These are phyloP conservation scores for Sarcophilus harrisii DNA, from an alignment of 2,797 vertebrate species.

Conservation along the genomic window DNA sequence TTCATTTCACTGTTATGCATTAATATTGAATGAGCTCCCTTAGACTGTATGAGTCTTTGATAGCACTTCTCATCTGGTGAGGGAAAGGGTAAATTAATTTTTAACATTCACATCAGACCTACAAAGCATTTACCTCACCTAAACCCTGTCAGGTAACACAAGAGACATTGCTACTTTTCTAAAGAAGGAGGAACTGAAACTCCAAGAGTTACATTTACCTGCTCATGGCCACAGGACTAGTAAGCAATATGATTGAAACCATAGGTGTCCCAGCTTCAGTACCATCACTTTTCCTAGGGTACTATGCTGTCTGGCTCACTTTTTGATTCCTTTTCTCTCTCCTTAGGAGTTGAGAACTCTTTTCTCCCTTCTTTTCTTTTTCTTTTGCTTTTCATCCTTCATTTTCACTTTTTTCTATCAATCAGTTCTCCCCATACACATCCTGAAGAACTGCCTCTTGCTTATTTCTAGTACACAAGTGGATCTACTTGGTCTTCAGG, in stretches of 20 bases:
- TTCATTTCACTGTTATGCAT: slow-evolving; percentile 1
- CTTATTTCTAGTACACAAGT: slow-evolving; percentile 35
- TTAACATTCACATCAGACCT: neutral
- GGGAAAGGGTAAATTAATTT: slow-evolving; percentile 8
- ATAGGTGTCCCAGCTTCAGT: neutral
- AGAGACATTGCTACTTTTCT: neutral
- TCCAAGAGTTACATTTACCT: neutral
- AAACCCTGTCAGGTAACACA: neutral
- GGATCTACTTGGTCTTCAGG: slow-evolving; percentile 68
- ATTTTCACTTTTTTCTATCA: too few species aligned
- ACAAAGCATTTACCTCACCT: neutral
- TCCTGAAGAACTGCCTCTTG: slow-evolving; percentile 28
- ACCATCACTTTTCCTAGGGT: neutral
- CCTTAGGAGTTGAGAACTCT: neutral
- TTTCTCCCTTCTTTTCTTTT: neutral
- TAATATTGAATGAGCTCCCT: neutral
- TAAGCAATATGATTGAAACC: neutral
- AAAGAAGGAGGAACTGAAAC: neutral
- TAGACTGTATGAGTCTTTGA: neutral
- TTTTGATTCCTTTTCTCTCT: neutral
- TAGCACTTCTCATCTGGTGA: slow-evolving; percentile 19
- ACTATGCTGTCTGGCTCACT: neutral
- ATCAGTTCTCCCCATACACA: too few species aligned
- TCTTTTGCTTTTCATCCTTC: neutral
- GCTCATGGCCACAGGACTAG: neutral